A percentile compares a stretch with the other conserved stretches of the same genome.
Conservation (phyloP, 2,113 vertebrate species). For the Neoarius graeffei region DNA sequence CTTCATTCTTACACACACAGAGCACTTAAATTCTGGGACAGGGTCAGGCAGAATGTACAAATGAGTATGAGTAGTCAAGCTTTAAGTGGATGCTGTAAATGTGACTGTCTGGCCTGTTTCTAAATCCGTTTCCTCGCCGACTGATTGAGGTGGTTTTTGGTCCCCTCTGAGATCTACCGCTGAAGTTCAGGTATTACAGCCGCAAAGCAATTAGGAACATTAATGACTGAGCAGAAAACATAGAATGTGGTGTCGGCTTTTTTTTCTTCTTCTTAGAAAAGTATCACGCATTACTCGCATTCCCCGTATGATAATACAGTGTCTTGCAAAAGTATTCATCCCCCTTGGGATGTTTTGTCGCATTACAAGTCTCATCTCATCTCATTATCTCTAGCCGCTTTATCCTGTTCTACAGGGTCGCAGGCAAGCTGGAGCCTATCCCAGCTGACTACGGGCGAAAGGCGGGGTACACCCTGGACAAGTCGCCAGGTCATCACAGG, state of each 20-base stretch:
- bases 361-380: no score
- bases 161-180: conserved; percentile 10
- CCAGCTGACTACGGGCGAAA: no score
- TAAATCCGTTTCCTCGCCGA: conserved; percentile 39
- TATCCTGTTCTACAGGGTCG: no score
- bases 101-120: conserved; percentile 50
- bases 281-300: neutral
- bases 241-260: neutral
- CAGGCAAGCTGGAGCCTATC: no score
- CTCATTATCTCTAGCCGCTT: no score
- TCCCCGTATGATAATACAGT: neutral
- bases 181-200: conserved; percentile 30
- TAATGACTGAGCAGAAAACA: conserved; percentile 45
- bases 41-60: conserved; percentile 27
- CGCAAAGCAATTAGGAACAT: conserved; percentile 47
- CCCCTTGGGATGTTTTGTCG: no score
- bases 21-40: conserved; percentile 40
- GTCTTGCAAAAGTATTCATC: no score
- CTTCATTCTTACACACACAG: neutral
- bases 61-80: conserved; percentile 33
- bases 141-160: conserved; percentile 15
- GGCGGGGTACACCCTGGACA: no score
- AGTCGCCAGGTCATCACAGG: no score
- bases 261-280: neutral
- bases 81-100: conserved; percentile 44